Base-by-base conservation (phyloP, 2,888 invertebrate genomes). In the Amphipoea lucens region DNA sequence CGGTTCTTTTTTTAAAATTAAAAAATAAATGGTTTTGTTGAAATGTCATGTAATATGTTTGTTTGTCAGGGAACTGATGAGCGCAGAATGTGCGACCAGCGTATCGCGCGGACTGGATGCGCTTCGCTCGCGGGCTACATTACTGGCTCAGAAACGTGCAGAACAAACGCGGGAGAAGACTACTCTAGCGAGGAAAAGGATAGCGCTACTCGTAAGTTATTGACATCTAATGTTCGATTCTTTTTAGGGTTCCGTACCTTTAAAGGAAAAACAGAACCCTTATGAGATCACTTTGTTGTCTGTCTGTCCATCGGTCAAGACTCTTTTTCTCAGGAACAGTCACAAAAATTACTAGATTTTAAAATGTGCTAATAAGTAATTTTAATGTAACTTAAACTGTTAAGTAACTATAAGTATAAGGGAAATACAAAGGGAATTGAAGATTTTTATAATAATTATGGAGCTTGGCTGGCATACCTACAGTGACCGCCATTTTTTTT, bases 21-120 rank as follows among this genome's bases (percentile, higher is more conserved):
- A 7, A 62, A n/a, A 29, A 14, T 29, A 0, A 62, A n/a, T 29
- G 29, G 1, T 36, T 20, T 51, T 3, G 51, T 51, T 51, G 51
- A 51, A 51, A 51, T 51, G 20, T 54, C 54, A 51, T 20, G 51
- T 51, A 20, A 4, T 57, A 57, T 60, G 11, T 11, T n/a, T 36
- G n/a, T 73, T 20, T 17, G 0, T 0, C 91, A 96, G 96, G 6
- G 94, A 95, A 85, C 88, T 96, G 90, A 96, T 96, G 96, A 90
- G 84, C 3, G 78, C 90, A 0, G 88, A 86, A 80, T 95, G 96
- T 78, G 88, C 81, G 0, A 74, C 66, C 45, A 78, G 87, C 4
- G 92, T 94, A 81, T 67, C 82, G 0, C 12, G 70, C 0, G 94
- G 93, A 0, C 89, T 94, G 82, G 91, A 89, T 0, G 87, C 88